phyloP scores from a whole-genome alignment of 2,113 vertebrate species.

The Podocnemis expansa region DNA sequence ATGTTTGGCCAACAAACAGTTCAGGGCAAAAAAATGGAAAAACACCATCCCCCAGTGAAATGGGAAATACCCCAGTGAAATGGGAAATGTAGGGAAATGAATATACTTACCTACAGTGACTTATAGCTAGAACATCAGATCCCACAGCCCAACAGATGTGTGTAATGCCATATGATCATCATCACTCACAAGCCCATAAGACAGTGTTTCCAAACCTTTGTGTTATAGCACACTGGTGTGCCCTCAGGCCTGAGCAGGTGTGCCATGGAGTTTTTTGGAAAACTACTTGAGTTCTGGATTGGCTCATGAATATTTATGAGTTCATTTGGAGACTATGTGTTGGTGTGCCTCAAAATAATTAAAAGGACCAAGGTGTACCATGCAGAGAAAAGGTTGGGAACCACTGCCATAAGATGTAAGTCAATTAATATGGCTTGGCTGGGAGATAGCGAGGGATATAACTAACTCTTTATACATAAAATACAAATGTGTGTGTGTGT shows the following conservation, averaged over 20 bases:
- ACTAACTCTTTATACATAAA: background rate
- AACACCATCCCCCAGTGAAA: background rate
- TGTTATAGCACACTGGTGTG: too few relatives aligned
- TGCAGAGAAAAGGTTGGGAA: too few relatives aligned
- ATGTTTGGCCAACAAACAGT: background rate
- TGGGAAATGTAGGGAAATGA: conserved; percentile 20
- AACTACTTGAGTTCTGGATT: too few relatives aligned
- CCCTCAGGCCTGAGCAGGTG: too few relatives aligned
- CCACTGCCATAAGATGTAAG: conserved; percentile 43
- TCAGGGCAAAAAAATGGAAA: background rate
- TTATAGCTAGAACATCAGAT: conserved; percentile 8
- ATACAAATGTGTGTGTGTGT: background rate
- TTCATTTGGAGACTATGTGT: too few relatives aligned
- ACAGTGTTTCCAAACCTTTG: too few relatives aligned
- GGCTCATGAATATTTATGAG: too few relatives aligned
- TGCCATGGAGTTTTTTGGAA: too few relatives aligned
- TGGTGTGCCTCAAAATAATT: too few relatives aligned
- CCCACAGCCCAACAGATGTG: background rate
- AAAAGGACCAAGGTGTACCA: too few relatives aligned
- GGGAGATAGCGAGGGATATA: background rate
- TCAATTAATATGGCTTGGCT: background rate
- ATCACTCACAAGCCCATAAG: conserved; percentile 19
- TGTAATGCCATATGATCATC: conserved; percentile 51
- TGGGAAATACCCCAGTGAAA: too few relatives aligned
- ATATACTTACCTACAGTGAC: background rate